Percentiles rank a stretch among this genome's conserved stretches.
Evolutionary conservation across 2,113 vertebrate species (phyloP).

Genomic region (Lanius ludovicianus): DNA sequence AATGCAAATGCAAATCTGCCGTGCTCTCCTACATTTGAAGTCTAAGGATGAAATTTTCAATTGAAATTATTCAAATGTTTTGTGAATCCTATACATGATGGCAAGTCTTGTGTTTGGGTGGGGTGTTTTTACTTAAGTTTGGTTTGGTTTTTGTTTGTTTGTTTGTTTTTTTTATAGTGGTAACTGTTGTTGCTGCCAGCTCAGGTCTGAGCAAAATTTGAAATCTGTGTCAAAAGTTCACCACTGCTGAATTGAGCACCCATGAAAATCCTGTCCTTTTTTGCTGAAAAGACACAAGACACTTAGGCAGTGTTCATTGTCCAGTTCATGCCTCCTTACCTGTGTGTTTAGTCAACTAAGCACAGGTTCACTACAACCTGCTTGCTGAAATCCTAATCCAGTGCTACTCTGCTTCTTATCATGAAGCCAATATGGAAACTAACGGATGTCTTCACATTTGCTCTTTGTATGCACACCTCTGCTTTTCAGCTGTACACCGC

Average conservation of each 20-base stretch:
- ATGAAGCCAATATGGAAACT: not conserved
- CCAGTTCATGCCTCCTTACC: not conserved
- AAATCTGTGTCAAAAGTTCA: not conserved
- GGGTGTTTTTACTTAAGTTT: not conserved
- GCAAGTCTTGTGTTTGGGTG: rapidly evolving
- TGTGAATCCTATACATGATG: not conserved
- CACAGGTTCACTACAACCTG: not conserved
- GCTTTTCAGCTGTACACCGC: slow-evolving; percentile 60
- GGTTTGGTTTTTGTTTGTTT: too few species aligned
- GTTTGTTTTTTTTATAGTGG: not conserved
- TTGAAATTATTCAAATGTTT: not conserved
- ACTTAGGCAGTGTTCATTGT: not conserved
- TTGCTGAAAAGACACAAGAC: not conserved
- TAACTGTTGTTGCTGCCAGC: not conserved
- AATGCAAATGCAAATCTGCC: not conserved
- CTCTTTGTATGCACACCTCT: not conserved
- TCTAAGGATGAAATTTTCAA: not conserved
- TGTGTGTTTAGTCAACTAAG: not conserved
- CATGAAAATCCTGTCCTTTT: not conserved
- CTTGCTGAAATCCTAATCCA: not conserved
- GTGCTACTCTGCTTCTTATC: not conserved
- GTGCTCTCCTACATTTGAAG: not conserved
- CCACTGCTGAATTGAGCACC: not conserved
- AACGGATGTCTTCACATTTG: not conserved
- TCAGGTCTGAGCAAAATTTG: not conserved